Percentiles rank a stretch among this genome's conserved stretches.
These are phyloP conservation scores for Xenus cinereus DNA, from an alignment of 2,113 vertebrate species.

Conservation along the genomic window DNA sequence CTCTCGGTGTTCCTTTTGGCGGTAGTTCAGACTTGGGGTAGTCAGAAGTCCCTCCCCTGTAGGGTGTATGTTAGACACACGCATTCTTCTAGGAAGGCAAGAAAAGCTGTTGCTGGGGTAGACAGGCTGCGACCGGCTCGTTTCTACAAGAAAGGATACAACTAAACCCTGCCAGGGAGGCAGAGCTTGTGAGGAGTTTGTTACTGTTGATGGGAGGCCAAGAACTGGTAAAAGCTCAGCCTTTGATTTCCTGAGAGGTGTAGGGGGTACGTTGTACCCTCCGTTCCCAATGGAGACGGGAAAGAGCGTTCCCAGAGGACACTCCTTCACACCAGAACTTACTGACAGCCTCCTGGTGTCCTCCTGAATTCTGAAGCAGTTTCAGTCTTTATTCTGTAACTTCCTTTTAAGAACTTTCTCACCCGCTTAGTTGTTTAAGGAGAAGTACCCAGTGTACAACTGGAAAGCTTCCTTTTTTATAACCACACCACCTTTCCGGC, in stretches of 20 bases:
- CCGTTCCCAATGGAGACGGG: fast-evolving
- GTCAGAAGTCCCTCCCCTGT: neutral
- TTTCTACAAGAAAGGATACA: neutral
- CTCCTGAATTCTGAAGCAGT: neutral
- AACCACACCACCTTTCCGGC: neutral
- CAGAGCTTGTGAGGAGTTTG: neutral
- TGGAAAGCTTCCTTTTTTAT: neutral
- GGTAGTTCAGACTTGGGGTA: neutral
- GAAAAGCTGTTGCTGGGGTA: neutral
- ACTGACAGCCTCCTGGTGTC: neutral
- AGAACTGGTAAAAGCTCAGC: neutral
- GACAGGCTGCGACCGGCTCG: fast-evolving
- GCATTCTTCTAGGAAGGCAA: neutral
- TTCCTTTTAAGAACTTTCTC: neutral
- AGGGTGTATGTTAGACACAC: fast-evolving
- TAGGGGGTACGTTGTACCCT: neutral
- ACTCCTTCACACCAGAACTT: neutral
- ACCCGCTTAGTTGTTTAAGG: neutral
- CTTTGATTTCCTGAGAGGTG: neutral
- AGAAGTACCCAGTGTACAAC: neutral
- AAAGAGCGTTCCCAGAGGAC: neutral
- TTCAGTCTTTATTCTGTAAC: neutral
- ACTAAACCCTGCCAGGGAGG: neutral
- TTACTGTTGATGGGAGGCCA: neutral
- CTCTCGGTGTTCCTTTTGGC: neutral